These are phyloP conservation scores for Anthopleura sola DNA, from an alignment of 64 coral and sea anemone genomes.

Conservation along the genomic window DNA sequence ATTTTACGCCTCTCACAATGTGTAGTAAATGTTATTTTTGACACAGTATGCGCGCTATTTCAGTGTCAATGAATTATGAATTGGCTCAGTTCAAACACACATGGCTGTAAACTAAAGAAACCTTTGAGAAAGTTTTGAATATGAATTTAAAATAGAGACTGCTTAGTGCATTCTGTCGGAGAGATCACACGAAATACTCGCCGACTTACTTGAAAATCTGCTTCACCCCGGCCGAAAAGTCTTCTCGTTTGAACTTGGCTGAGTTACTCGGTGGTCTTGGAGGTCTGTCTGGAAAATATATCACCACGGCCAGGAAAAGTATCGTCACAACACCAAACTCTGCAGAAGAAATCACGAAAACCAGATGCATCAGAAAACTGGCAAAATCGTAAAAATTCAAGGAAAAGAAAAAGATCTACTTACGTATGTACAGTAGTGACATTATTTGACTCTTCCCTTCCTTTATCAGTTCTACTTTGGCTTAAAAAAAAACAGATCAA, in stretches of 20 bases:
- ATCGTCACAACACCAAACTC: conserved; percentile 73
- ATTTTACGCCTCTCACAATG: background rate
- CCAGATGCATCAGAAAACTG: background rate
- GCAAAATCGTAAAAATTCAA: background rate
- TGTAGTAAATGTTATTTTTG: no score
- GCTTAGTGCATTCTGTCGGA: background rate
- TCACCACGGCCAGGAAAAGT: conserved; percentile 73
- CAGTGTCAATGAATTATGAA: no score
- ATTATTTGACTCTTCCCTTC: conserved; percentile 83
- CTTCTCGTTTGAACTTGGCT: conserved; percentile 71
- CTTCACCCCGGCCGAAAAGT: conserved; percentile 82
- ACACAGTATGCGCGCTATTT: no score
- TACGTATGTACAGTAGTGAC: conserved; percentile 85
- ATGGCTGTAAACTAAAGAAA: background rate
- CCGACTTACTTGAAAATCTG: conserved; percentile 61
- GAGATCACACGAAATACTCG: background rate
- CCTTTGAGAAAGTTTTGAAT: background rate
- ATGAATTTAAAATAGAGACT: background rate
- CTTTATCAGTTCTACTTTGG: conserved; percentile 50
- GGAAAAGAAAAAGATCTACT: background rate
- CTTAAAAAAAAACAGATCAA: conserved; percentile 43
- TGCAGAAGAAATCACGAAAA: background rate
- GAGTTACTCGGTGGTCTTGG: conserved; percentile 85
- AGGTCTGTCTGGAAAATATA: conserved; percentile 95
- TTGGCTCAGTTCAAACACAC: no score